Base-by-base conservation (phyloP, 2,113 vertebrate genomes). In the Mus pahari region DNA sequence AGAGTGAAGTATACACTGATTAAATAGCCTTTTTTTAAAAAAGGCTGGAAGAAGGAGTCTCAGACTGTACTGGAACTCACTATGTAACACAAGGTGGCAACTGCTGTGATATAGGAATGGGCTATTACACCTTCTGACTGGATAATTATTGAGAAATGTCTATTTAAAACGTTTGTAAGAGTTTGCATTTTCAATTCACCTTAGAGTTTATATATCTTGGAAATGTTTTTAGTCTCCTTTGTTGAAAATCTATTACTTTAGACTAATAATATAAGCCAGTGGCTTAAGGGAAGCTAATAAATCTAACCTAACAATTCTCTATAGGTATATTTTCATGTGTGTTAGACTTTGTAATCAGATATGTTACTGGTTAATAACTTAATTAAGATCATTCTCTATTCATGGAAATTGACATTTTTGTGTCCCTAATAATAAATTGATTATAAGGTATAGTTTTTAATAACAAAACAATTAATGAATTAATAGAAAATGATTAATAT, bases 131-230 rank as follows among this genome's bases (percentile, higher is more conserved):
- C 33, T 87, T 70, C 86, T 73, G 50, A 92, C 42, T 94, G 33
- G 36, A 64, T 92, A 87, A 88, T 94, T 94, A 14, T 74, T 95
- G 73, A 93, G 39, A 78, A 93, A 5, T 50, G 13, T 97, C 58
- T 91, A 20, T 79, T 97, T 96, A 77, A 96, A 92, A 94, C 3
- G 50, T 91, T 94, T 73, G 13, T 92, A 95, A 83, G 36, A 48
- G 16, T 94, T 92, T 95, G 75, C 89, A 86, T 96, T 92, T 94
- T 33, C 92, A 88, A 42, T 92, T 95, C 84, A 95, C 82, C 58
- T 89, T 94, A 83, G 64, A 79, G 2, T 96, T 89, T 92, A 84
- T 84, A 48, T 81, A 68, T 87, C n/a, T 95, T 5, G n/a, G 84
- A 79, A 13, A 83, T 12, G 64, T 4, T 97, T 96, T 97, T 93